Base-by-base conservation (phyloP, 1,140 invertebrate species). In the Tribolium castaneum region DNA sequence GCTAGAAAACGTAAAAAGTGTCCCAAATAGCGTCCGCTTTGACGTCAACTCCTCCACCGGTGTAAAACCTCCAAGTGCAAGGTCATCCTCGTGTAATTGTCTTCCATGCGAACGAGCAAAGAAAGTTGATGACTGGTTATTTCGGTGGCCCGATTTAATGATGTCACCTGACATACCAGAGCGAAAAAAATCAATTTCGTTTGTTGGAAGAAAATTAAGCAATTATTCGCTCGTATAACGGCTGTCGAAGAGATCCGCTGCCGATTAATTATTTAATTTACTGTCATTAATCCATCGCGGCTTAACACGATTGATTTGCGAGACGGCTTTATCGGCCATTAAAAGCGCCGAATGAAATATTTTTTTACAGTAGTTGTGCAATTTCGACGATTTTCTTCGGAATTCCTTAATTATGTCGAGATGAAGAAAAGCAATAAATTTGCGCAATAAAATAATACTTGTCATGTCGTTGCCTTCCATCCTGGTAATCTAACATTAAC, bases 191-290 rank as follows among this genome's bases (percentile, higher is more conserved):
- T 30, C 22, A 59, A 59, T 25, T 25, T 59, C 54, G 54, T 59
- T 30, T 30, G 22, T 59, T 59, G 54, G 39, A 59, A 30, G 13
- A 30, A 59, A 59, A 59, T 59, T 59, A 30, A 59, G 54, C 54
- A 59, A 59, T 59, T 59, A 59, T 59, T 59, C 16, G 54, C 54
- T 59, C 54, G 54, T 30, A 59, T 59, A 59, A 59, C 54, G 54
- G 54, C 16, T 30, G 51, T 52, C 51, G 16, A 52, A 12, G 51
- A 52, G 54, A 59, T 25, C 22, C 6, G 25, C 12, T 19, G 14
- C 16, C 54, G 54, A 59, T 59, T 59, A 59, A 59, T 59, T 59
- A 59, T 59, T 59, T 59, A 59, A 59, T 59, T 59, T 59, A 22
- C 54, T 22, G 54, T 59, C 54, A 59, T 59, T 59, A 59, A 59